Conservation (phyloP, 2,113 vertebrate species). For the Cephalopterus ornatus region DNA sequence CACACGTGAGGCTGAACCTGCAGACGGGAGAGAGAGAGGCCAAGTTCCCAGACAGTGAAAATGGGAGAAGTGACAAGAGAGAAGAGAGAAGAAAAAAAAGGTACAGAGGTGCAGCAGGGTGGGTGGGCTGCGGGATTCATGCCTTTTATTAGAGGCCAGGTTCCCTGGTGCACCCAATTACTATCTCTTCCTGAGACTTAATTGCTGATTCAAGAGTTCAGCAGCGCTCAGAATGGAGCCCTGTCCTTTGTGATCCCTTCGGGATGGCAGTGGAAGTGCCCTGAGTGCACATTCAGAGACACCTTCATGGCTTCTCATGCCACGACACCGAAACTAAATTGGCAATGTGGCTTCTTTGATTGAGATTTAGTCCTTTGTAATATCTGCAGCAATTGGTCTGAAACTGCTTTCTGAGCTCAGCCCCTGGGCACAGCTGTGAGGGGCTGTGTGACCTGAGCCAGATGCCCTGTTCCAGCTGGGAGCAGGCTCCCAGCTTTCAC, state of each 20-base stretch:
- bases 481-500: not conserved
- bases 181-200: not conserved
- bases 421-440: not conserved
- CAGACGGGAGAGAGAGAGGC: conserved; percentile 90
- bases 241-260: not conserved
- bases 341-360: not conserved
- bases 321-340: rapidly evolving
- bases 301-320: not conserved
- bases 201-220: not conserved
- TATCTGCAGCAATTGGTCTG: not conserved
- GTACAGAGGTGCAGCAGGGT: conserved; percentile 36
- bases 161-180: not conserved
- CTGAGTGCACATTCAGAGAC: not conserved
- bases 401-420: not conserved
- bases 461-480: not conserved
- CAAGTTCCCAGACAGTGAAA: conserved; percentile 67
- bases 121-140: not conserved
- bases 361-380: not conserved
- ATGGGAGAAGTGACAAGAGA: conserved; percentile 65
- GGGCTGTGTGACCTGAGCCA: not conserved
- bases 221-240: not conserved
- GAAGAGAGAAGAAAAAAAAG: conserved; percentile 73
- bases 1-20: conserved; percentile 88
- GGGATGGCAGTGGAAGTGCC: rapidly evolving
- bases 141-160: not conserved